Percentiles rank a stretch among this genome's conserved stretches.
Conservation (phyloP, 2,113 vertebrate species). For the Numenius arquata region DNA sequence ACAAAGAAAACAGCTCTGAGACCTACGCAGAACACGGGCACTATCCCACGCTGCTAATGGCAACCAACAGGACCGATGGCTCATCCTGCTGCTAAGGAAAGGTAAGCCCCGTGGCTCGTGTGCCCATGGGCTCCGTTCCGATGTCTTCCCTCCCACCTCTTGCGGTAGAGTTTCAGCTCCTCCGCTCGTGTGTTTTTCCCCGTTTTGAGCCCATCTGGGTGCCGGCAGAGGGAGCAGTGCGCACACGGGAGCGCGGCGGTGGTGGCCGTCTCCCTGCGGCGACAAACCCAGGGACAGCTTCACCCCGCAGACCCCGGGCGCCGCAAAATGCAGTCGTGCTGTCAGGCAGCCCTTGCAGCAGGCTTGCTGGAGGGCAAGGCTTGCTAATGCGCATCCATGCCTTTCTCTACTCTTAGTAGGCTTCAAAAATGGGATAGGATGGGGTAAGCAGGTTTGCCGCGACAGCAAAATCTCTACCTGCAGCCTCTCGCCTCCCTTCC, state of each 20-base stretch:
- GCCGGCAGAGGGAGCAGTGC: background rate
- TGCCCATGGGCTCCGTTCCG: background rate
- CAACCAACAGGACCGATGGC: background rate
- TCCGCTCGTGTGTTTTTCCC: fast-evolving
- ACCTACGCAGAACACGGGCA: fast-evolving
- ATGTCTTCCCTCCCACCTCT: fast-evolving
- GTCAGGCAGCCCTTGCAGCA: background rate
- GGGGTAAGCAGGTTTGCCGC: background rate
- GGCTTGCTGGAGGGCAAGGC: fast-evolving
- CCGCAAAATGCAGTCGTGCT: fast-evolving
- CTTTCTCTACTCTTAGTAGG: background rate
- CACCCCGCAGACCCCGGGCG: no score
- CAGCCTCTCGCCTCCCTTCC: background rate
- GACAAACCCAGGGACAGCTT: fast-evolving
- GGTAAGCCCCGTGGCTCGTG: fast-evolving
- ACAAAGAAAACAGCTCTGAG: background rate
- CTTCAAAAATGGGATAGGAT: no score
- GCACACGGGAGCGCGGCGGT: background rate
- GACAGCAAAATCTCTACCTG: background rate
- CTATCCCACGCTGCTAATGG: background rate
- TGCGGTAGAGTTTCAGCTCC: fast-evolving
- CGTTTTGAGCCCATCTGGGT: fast-evolving
- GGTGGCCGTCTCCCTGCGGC: background rate
- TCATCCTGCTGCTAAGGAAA: fast-evolving
- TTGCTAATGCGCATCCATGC: fast-evolving